These are phyloP conservation scores for Rhodeus uyekii DNA, from an alignment of 2,797 vertebrate species.

Conservation along the genomic window DNA sequence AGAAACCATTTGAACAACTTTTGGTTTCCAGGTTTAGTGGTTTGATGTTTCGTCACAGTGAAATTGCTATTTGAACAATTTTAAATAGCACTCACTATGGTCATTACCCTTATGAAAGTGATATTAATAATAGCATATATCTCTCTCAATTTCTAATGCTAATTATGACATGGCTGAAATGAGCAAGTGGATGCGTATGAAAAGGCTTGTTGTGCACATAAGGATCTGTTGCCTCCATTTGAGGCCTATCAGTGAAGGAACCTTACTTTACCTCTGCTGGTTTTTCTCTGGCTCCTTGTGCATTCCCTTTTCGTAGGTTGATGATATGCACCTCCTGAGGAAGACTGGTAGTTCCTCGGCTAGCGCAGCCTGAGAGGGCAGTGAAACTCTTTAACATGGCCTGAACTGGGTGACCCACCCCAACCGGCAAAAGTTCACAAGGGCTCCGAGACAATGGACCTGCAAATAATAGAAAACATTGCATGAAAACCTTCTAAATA, in stretches of 20 bases:
- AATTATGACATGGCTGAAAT: not conserved
- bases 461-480: conserved; percentile 61
- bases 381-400: conserved; percentile 89
- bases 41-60: conserved; percentile 11
- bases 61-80: conserved; percentile 1
- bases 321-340: conserved; percentile 92
- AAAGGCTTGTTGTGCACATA: not conserved
- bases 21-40: conserved; percentile 4
- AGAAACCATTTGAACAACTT: conserved; percentile 7
- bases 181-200: not conserved
- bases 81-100: not conserved
- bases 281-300: conserved; percentile 67
- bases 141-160: not conserved
- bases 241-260: not conserved
- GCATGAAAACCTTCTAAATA: not conserved
- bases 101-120: too few relatives aligned
- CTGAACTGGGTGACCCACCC: conserved; percentile 87
- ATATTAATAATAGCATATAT: not conserved
- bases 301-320: conserved; percentile 80
- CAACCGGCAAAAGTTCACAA: conserved; percentile 86
- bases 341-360: conserved; percentile 82
- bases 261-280: conserved; percentile 63
- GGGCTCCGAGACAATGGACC: conserved; percentile 80
- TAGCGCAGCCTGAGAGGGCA: conserved; percentile 91
- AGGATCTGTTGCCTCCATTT: not conserved